Conservation (phyloP, 2,888 invertebrate species). For the Zeuzera pyrina region DNA sequence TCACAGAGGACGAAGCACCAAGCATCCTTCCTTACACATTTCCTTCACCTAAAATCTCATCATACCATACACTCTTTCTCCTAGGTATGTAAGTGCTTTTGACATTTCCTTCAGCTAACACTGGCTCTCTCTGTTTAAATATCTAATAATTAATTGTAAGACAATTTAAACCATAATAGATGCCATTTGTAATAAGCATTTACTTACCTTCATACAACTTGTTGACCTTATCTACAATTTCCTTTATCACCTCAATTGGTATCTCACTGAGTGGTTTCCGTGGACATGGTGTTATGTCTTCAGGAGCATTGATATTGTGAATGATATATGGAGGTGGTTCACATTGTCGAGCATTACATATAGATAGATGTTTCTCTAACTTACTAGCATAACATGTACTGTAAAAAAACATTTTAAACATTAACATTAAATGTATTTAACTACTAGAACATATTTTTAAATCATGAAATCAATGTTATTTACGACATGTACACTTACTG, state of each 20-base stretch:
- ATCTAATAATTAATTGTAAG: neutral
- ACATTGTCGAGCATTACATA: constrained; percentile 79
- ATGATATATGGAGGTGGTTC: constrained; percentile 68
- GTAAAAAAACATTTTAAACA: constrained; percentile 23
- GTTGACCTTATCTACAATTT: constrained; percentile 52
- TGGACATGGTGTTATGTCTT: constrained; percentile 20
- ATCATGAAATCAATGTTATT: neutral
- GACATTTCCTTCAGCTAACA: no score
- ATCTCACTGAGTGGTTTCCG: constrained; percentile 39
- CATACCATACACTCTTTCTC: no score
- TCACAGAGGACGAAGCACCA: no score
- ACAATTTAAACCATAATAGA: neutral
- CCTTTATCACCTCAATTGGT: constrained; percentile 29
- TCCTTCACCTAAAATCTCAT: no score
- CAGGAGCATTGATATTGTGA: constrained; percentile 56
- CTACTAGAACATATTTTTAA: neutral
- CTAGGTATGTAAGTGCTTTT: no score
- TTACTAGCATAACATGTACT: constrained; percentile 80
- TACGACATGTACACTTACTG: constrained; percentile 68
- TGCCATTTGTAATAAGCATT: no score
- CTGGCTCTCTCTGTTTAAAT: neutral
- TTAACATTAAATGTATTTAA: neutral
- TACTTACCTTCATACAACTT: constrained; percentile 53
- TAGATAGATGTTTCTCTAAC: constrained; percentile 77
- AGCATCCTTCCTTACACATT: no score